Evolutionary conservation across 2,888 invertebrate species (phyloP).

Genomic region (Acrobeloides nanus): DNA sequence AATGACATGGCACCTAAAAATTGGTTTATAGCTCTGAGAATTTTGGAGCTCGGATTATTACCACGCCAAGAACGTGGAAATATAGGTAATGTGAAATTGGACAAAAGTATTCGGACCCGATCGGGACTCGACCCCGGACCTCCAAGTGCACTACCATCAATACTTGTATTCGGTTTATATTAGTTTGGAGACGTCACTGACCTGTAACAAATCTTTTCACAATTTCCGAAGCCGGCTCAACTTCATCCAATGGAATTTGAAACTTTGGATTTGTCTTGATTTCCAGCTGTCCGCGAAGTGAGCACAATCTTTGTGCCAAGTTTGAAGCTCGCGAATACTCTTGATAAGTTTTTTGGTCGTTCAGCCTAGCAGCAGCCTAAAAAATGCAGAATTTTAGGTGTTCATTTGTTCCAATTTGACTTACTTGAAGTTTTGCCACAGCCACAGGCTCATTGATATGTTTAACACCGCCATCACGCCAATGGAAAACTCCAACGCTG

Average conservation of each 20-base stretch:
- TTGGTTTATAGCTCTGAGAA: conserved; percentile 2
- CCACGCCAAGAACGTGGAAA: too few species aligned
- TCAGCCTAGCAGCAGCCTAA: conserved; percentile 76
- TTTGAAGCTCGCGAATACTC: conserved; percentile 76
- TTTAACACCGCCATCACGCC: conserved; percentile 81
- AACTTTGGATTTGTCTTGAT: conserved; percentile 69
- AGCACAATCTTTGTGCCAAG: conserved; percentile 73
- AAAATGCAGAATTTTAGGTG: conserved; percentile 74
- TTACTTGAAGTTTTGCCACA: conserved; percentile 72
- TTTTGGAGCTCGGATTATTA: too few species aligned
- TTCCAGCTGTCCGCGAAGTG: conserved; percentile 76
- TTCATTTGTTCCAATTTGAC: too few species aligned
- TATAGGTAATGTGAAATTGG: too few species aligned
- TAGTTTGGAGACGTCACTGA: conserved; percentile 29
- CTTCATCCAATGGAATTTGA: conserved; percentile 74
- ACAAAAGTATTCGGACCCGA: too few species aligned
- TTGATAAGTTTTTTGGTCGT: conserved; percentile 75
- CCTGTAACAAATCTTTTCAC: conserved; percentile 87
- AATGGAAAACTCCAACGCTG: conserved; percentile 70
- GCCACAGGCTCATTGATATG: conserved; percentile 91
- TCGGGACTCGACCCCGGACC: too few species aligned
- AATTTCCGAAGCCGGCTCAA: conserved; percentile 86
- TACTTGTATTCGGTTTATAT: conserved; percentile 1
- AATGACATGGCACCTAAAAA: conserved; percentile 81
- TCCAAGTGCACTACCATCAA: too few species aligned